These are phyloP conservation scores for Petaurus breviceps DNA, from an alignment of 2,113 vertebrate species.

Conservation along the genomic window DNA sequence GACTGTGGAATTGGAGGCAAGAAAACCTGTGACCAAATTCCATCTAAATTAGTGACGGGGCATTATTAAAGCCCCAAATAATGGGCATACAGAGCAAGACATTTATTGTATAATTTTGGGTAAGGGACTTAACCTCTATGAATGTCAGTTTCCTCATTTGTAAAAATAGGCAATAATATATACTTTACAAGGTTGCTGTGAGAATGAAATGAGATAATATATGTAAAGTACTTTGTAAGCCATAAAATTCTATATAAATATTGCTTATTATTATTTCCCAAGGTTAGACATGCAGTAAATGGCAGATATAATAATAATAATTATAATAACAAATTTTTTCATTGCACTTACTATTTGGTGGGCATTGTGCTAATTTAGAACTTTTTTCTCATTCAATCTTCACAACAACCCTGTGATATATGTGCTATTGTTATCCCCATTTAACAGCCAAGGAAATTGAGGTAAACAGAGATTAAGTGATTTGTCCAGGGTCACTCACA, in stretches of 20 bases:
- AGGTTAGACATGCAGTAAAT: not conserved
- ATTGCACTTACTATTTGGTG: not conserved
- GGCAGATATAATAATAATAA: not conserved
- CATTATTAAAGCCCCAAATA: not conserved
- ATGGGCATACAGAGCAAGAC: not conserved
- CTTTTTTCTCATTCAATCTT: not conserved
- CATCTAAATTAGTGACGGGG: not conserved
- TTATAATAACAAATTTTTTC: not conserved
- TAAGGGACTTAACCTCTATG: not conserved
- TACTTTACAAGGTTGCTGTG: not conserved
- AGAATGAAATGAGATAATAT: not conserved
- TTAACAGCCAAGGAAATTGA: not conserved
- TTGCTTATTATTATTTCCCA: not conserved
- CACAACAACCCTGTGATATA: not conserved
- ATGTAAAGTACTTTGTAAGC: not conserved
- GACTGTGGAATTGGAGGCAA: not conserved
- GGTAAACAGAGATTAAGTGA: not conserved
- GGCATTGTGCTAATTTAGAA: not conserved
- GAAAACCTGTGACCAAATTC: not conserved
- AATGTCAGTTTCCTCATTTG: not conserved
- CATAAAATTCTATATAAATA: not conserved
- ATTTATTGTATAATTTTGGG: not conserved
- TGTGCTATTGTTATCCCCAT: not conserved
- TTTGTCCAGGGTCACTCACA: not conserved
- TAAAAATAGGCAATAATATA: not conserved